Evolutionary conservation across 1,140 invertebrate genomes (phyloP), one percentile per base, ranked within the genome.

Genomic region (Carposina sasakii): DNA sequence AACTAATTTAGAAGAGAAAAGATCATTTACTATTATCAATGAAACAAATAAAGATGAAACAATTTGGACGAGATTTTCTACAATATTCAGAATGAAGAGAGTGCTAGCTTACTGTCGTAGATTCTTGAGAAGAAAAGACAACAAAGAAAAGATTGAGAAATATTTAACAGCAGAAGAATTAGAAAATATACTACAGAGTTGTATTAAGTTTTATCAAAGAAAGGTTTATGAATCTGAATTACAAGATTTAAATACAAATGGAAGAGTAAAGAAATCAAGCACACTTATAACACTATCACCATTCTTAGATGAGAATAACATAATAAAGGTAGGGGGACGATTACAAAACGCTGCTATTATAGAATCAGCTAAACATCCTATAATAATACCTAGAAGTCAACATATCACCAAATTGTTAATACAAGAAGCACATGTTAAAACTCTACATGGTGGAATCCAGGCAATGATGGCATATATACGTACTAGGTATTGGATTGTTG

Each of bases 31-130:
- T 23, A n/a, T 26, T 26, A 0, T 4, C 4, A 28, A 28, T 28
- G 4, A 8, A 8, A 13, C 9, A 36, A 16, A 31, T 2, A 22
- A 47, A 33, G 33, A 47, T 5, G 24, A 2, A 13, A n/a, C 31
- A 1, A 36, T 36, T 19, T 47, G 44, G 44, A 21, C 36, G 19
- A 47, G 44, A 36, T 47, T 47, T 19, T 47, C 44, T 13, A 19
- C 44, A 15, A 47, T 47, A 3, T 37, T 22, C 24, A 47, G 21
- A 19, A n/a, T 47, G 44, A 47, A 47, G 16, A 47, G 44, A 24
- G 44, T 47, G 12, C 16, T 47, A 10, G 44, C 44, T 37, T 23
- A 26, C 1, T 36, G 44, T 37, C 12, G n/a, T 5, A 36, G 44
- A 37, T 17, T 47, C 3, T 1, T 36, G 1, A 37, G 37, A 1